phyloP scores from a whole-genome alignment of 2,797 vertebrate genomes.

The Acipenser ruthenus region DNA sequence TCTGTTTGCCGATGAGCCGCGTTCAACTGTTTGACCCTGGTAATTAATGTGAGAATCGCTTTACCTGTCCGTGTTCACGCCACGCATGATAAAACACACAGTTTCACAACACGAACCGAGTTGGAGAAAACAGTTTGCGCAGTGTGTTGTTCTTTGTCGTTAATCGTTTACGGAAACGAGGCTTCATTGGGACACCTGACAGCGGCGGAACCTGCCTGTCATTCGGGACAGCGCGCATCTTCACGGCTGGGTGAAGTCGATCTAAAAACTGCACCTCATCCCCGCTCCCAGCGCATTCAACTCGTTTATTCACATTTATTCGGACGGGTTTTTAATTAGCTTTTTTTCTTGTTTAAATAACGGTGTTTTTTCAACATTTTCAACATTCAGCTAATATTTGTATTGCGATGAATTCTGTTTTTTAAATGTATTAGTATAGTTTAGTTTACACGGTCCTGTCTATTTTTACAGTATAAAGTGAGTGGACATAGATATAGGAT shows the following conservation, averaged over 20 bases:
- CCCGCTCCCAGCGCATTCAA: background rate
- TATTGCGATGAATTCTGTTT: conserved; percentile 26
- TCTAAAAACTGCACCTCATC: background rate
- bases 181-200: conserved; percentile 38
- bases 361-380: no score
- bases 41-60: conserved; percentile 32
- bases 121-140: conserved; percentile 45
- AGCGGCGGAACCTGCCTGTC: conserved; percentile 22
- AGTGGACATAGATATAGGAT: no score
- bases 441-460: no score
- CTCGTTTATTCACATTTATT: background rate
- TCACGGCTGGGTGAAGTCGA: background rate
- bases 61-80: conserved; percentile 37
- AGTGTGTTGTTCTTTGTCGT: conserved; percentile 65
- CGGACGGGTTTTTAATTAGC: no score
- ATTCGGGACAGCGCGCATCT: conserved; percentile 9
- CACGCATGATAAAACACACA: conserved; percentile 34
- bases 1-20: conserved; percentile 11
- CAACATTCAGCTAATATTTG: no score
- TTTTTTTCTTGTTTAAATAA: no score
- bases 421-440: no score
- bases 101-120: conserved; percentile 54
- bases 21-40: conserved; percentile 34
- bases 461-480: no score
- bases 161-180: conserved; percentile 54